Base-by-base conservation (phyloP, 2,797 vertebrate species). In the Aratinga solstitialis region DNA sequence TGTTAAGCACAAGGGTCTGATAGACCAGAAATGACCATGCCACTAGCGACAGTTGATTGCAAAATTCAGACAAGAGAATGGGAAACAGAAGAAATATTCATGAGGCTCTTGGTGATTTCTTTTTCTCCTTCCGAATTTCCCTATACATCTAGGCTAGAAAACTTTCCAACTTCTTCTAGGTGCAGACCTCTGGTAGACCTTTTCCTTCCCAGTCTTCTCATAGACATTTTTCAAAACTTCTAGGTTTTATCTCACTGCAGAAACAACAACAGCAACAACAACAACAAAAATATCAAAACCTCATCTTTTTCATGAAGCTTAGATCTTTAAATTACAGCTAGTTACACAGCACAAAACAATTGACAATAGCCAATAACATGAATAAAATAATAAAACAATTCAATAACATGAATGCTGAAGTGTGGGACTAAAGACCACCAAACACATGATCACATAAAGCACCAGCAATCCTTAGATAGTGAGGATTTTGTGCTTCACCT, bases 61-160 rank as follows among this genome's bases (percentile, higher is more conserved):
- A 90, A 97, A 96, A 95, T 30, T 16, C 65, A 94, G 90, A 63
- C 42, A 50, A 92, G 24, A 19, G 14, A 89, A 62, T n/a, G 42
- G 43, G 48, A 91, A 93, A 67, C 12, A 69, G 34, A 63, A 88
- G 26, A 94, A 61, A 84, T 43, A 54, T 40, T 34, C 22, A 14
- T 14, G 23, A 88, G 11, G 11, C 27, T 42, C 11, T 51, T 78
- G 10, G 53, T 80, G 38, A 68, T 42, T 87, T 48, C 63, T 79
- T 72, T 80, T 63, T 72, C 24, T 87, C 14, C 26, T 95, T 19
- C 24, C 59, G 47, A 81, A 30, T 76, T 20, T 87, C 54, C 34
- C 42, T 69, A 47, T 65, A 11, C 26, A 58, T 36, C 7, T 69
- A 18, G 66, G 38, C 40, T 58, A 47, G 22, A 80, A 96, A 95